Percentiles rank a stretch among this genome's conserved stretches.
Conservation (phyloP, 2,113 vertebrate species). For the Gobio gobio region DNA sequence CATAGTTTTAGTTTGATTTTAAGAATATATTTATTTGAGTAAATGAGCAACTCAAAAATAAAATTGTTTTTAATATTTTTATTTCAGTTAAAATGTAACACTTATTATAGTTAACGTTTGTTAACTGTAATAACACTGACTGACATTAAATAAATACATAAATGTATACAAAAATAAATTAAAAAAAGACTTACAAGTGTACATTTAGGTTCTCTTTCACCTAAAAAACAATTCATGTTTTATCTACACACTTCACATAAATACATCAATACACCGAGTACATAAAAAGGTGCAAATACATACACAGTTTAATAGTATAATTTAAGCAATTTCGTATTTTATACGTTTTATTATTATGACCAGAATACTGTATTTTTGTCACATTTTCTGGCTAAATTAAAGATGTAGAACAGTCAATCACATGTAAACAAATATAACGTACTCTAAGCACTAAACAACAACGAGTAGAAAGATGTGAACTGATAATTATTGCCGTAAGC, state of each 20-base stretch:
- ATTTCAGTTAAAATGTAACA: background rate
- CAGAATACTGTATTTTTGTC: background rate
- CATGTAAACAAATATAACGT: background rate
- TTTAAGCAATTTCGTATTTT: background rate
- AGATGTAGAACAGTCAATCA: background rate
- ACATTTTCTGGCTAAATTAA: background rate
- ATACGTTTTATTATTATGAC: background rate
- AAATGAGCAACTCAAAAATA: too few relatives aligned
- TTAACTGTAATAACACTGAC: background rate
- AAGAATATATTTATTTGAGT: too few relatives aligned
- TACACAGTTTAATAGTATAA: background rate
- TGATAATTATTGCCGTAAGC: background rate
- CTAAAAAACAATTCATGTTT: background rate
- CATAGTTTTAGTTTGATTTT: too few relatives aligned
- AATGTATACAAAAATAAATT: background rate
- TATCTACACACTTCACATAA: background rate
- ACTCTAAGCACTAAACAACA: background rate
- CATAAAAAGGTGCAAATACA: slow-evolving; percentile 7
- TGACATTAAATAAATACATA: background rate
- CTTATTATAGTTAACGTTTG: background rate
- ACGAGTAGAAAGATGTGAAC: background rate
- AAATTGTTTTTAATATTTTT: background rate
- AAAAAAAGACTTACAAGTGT: background rate
- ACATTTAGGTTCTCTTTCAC: background rate
- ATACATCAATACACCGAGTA: background rate